Percentiles rank a stretch among this genome's conserved stretches.
Evolutionary conservation across 30 jellyfish, hydroid and myxozoan genomes (phyloP).

Genomic region (Hydra vulgaris): DNA sequence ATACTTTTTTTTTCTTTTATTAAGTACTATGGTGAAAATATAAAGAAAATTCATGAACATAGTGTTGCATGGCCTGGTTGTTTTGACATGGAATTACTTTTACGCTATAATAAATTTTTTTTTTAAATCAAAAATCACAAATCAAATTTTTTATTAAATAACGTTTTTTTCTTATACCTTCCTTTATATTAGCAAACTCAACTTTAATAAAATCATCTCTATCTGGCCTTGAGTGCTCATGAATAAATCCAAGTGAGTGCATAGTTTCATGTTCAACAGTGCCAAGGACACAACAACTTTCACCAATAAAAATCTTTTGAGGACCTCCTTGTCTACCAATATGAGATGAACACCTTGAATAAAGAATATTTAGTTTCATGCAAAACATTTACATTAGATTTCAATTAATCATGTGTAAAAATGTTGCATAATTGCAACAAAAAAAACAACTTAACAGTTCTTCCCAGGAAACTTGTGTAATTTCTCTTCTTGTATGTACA

Average conservation of each 20-base stretch:
- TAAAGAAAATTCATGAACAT: no score
- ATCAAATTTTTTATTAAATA: no score
- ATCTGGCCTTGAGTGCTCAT: conserved; percentile 46
- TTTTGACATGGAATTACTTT: no score
- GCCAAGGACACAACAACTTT: conserved; percentile 38
- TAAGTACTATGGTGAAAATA: no score
- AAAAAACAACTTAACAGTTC: neutral
- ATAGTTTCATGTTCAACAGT: conserved; percentile 34
- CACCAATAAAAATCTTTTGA: conserved; percentile 23
- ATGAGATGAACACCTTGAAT: conserved; percentile 30
- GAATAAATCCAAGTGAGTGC: conserved; percentile 46
- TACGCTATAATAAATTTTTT: no score
- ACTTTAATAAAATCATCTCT: conserved; percentile 24
- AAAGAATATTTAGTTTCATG: neutral
- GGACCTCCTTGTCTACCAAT: conserved; percentile 33
- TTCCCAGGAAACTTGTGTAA: conserved; percentile 3
- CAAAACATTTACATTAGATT: neutral
- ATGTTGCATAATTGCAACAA: neutral
- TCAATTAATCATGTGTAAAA: no score
- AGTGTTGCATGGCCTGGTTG: no score
- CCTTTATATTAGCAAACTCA: conserved; percentile 18
- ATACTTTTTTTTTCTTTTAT: no score
- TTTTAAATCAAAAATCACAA: no score
- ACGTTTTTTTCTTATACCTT: conserved; percentile 16
- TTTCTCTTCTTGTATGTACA: no score